Conservation (phyloP, 2,888 invertebrate species). For the Drosophila pseudotakahashii region DNA sequence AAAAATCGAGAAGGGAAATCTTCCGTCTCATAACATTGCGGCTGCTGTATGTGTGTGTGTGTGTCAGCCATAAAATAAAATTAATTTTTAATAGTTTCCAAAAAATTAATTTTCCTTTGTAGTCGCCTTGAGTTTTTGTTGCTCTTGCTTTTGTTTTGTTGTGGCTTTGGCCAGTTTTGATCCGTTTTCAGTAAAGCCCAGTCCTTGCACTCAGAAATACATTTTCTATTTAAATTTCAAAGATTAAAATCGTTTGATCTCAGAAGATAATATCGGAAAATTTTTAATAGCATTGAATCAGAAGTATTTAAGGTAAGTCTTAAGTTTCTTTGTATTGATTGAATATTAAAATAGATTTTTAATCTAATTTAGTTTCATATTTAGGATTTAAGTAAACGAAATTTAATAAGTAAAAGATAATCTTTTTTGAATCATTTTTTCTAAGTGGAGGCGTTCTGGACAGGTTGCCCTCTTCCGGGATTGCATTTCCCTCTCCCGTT, state of each 20-base stretch:
- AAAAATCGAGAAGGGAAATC: conserved; percentile 6
- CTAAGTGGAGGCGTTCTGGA: background rate
- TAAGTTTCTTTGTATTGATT: too few species aligned
- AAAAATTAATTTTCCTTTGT: conserved; percentile 78
- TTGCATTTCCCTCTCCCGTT: conserved; percentile 36
- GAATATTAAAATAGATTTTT: too few species aligned
- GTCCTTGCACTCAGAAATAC: conserved; percentile 4
- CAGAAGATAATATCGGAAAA: too few species aligned
- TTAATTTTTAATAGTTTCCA: conserved; percentile 80
- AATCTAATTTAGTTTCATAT: too few species aligned
- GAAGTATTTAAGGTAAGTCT: too few species aligned
- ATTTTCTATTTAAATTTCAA: background rate
- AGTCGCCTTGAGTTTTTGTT: conserved; percentile 55
- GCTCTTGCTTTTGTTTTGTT: conserved; percentile 38
- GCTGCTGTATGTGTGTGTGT: conserved; percentile 30
- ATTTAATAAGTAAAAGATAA: too few species aligned
- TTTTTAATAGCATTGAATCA: too few species aligned
- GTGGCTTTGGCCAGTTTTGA: conserved; percentile 21
- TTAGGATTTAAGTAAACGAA: too few species aligned
- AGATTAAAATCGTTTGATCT: background rate
- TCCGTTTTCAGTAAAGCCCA: conserved; percentile 1
- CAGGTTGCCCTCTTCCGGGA: conserved; percentile 24
- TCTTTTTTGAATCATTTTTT: background rate
- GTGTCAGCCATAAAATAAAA: conserved; percentile 70
- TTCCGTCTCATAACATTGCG: conserved; percentile 59